phyloP scores from a whole-genome alignment of 2,888 invertebrate genomes.

The Eledone cirrhosa region DNA sequence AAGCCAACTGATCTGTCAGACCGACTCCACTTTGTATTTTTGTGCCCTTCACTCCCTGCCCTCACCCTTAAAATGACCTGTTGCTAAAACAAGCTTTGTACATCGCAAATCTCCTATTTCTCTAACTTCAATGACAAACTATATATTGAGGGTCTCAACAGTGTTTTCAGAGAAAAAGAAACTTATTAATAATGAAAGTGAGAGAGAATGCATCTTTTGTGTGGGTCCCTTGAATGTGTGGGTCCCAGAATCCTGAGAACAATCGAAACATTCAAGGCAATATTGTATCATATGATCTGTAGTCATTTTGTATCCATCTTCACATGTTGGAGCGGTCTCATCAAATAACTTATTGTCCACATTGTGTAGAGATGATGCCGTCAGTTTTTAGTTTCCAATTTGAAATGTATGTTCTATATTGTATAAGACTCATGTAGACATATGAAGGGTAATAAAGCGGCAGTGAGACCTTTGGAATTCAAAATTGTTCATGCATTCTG shows the following conservation, averaged over 20 bases:
- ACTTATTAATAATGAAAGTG: slow-evolving; percentile 27
- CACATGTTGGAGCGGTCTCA: slow-evolving; percentile 30
- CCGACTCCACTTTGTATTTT: slow-evolving; percentile 28
- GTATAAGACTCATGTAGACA: slow-evolving; percentile 29
- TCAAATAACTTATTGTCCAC: slow-evolving; percentile 31
- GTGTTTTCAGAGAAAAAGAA: slow-evolving; percentile 16
- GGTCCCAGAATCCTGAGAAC: slow-evolving; percentile 18
- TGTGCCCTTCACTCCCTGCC: slow-evolving; percentile 13
- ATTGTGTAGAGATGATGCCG: slow-evolving; percentile 29
- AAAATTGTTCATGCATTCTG: slow-evolving; percentile 18
- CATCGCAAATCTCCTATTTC: slow-evolving; percentile 30
- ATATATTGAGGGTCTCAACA: slow-evolving; percentile 27
- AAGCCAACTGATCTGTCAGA: slow-evolving; percentile 30
- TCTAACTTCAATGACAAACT: slow-evolving; percentile 28
- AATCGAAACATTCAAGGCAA: slow-evolving; percentile 29
- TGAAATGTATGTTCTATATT: slow-evolving; percentile 31
- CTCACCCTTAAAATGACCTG: slow-evolving; percentile 23
- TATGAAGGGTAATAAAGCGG: slow-evolving; percentile 28
- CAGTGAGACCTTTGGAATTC: slow-evolving; percentile 30
- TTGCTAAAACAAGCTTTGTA: slow-evolving; percentile 28
- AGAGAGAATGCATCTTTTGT: slow-evolving; percentile 22
- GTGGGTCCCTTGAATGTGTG: slow-evolving; percentile 3
- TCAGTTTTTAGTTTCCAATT: slow-evolving; percentile 30
- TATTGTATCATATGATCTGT: slow-evolving; percentile 30
- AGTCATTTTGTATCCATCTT: slow-evolving; percentile 30